A percentile compares a stretch with the other conserved stretches of the same genome.
Evolutionary conservation across 2,888 invertebrate species (phyloP).

Genomic region (Parnassius orleans): DNA sequence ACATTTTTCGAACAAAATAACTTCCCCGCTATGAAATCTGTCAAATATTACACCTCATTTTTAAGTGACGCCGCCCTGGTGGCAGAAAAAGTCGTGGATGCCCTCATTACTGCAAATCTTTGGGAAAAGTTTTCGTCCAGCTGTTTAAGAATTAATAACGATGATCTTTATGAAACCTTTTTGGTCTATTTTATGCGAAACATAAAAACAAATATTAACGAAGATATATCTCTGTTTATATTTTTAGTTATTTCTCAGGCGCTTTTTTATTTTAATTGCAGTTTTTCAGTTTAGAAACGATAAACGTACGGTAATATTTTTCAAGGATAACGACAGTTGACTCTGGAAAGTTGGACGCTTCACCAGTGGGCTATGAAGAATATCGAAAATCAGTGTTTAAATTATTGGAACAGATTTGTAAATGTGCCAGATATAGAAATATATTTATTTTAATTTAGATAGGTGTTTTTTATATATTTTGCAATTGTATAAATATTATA

Average conservation of each 20-base stretch:
- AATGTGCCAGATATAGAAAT: conserved; percentile 14
- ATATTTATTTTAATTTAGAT: conserved; percentile 17
- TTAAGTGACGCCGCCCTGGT: too few species aligned
- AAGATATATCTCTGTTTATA: neutral
- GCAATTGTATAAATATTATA: conserved; percentile 22
- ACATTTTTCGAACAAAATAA: too few species aligned
- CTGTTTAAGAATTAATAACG: too few species aligned
- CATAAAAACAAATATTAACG: too few species aligned
- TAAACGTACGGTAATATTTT: conserved; percentile 74
- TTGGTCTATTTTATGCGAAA: too few species aligned
- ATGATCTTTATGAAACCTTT: too few species aligned
- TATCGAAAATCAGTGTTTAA: conserved; percentile 17
- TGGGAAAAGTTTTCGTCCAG: too few species aligned
- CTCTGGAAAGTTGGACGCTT: conserved; percentile 34
- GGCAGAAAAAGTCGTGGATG: too few species aligned
- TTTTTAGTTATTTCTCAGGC: conserved; percentile 34
- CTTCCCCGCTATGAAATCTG: too few species aligned
- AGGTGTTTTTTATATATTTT: conserved; percentile 17
- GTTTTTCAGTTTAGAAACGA: conserved; percentile 74
- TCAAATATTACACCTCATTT: too few species aligned
- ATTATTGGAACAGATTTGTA: conserved; percentile 12
- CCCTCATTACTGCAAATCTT: too few species aligned
- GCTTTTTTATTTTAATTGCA: conserved; percentile 62
- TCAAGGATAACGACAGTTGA: conserved; percentile 56
- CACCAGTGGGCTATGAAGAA: conserved; percentile 22